phyloP scores from a whole-genome alignment of 2,797 vertebrate genomes.

The Forpus xanthops region DNA sequence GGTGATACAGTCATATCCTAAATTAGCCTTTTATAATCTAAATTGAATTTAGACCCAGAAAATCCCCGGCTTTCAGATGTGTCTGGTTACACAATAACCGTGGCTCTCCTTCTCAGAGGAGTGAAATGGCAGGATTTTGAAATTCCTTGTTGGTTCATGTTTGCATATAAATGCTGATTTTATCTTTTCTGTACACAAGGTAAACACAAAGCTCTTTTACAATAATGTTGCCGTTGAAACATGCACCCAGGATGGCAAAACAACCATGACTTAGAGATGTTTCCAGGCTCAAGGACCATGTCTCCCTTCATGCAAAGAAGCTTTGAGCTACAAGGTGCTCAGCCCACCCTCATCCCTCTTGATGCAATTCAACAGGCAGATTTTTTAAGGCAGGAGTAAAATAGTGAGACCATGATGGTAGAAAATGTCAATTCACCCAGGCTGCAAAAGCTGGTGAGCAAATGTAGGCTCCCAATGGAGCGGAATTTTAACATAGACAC shows the following conservation, averaged over 20 bases:
- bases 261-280: conserved; percentile 29
- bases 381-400: neutral
- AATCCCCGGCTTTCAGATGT: conserved; percentile 60
- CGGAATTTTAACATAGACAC: neutral
- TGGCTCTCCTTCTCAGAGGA: conserved; percentile 59
- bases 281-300: conserved; percentile 32
- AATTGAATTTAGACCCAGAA: conserved; percentile 66
- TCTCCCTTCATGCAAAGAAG: conserved; percentile 8
- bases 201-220: conserved; percentile 68
- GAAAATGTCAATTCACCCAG: neutral
- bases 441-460: neutral
- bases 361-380: neutral
- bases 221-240: conserved; percentile 65
- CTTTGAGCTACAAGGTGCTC: neutral
- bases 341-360: neutral
- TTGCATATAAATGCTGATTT: conserved; percentile 74
- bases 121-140: conserved; percentile 66
- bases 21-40: conserved; percentile 59
- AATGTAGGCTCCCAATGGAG: rapidly evolving
- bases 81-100: conserved; percentile 70
- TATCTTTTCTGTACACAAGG: conserved; percentile 72
- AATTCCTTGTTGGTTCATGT: conserved; percentile 70
- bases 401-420: neutral
- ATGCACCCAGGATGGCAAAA: conserved; percentile 58
- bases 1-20: conserved; percentile 51